Conservation (phyloP, 2,113 vertebrate genomes). For the Etheostoma cragini region DNA sequence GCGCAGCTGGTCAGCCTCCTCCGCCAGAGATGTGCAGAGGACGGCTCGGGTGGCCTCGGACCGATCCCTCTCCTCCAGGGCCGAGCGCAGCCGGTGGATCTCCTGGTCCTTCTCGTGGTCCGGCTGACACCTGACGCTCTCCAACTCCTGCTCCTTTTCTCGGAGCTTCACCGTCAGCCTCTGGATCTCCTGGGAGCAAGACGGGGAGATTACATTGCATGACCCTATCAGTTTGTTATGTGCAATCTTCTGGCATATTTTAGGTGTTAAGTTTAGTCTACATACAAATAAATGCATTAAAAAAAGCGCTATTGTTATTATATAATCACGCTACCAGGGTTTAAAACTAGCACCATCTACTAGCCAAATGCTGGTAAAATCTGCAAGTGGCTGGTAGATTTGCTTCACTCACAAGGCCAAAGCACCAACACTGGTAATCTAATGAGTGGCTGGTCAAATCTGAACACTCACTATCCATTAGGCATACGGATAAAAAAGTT, state of each 20-base stretch:
- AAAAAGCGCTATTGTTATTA: neutral
- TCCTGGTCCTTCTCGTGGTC: constrained; percentile 86
- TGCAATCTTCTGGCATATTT: neutral
- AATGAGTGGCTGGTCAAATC: no score
- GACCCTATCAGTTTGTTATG: neutral
- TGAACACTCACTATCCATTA: no score
- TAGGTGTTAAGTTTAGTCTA: no score
- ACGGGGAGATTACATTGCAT: neutral
- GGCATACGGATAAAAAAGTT: no score
- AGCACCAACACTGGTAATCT: no score
- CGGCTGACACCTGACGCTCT: constrained; percentile 78
- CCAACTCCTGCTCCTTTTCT: constrained; percentile 86
- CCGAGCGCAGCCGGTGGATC: constrained; percentile 81
- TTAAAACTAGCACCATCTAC: no score
- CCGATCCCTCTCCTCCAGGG: constrained; percentile 84
- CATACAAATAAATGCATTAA: no score
- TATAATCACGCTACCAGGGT: no score
- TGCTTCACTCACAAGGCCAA: no score
- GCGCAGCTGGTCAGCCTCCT: constrained; percentile 89
- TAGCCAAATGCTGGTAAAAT: no score
- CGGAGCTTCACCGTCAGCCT: constrained; percentile 81
- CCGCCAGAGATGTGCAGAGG: constrained; percentile 88
- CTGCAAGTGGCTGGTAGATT: no score
- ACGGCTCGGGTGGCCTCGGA: constrained; percentile 85
- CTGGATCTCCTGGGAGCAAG: constrained; percentile 86